A percentile compares a stretch with the other conserved stretches of the same genome.
Evolutionary conservation across 37 sponge, comb jelly and placozoan genomes (phyloP).

Genomic region (Ianthella basta): DNA sequence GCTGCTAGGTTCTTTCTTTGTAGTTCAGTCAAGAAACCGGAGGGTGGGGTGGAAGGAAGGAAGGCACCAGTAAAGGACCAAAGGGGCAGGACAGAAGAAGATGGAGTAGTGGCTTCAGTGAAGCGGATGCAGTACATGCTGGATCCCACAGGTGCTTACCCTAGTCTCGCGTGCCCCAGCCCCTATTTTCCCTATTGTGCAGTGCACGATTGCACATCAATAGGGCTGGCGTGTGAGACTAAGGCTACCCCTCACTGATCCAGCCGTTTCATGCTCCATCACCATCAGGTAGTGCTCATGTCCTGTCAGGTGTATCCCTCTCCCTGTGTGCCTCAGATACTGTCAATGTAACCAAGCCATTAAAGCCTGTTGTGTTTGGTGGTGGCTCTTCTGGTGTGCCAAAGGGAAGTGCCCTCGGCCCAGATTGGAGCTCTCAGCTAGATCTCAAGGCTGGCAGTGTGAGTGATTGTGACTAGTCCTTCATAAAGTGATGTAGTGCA

Average conservation of each 20-base stretch:
- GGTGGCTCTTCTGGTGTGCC: too few relatives aligned
- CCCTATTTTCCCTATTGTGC: too few relatives aligned
- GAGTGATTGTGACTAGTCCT: not conserved
- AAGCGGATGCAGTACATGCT: conserved; percentile 80
- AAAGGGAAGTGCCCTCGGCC: conserved; percentile 91
- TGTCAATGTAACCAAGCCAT: too few relatives aligned
- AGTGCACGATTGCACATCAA: too few relatives aligned
- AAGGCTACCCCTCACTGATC: too few relatives aligned
- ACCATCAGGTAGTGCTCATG: too few relatives aligned
- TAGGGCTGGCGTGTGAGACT: too few relatives aligned
- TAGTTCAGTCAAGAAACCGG: conserved; percentile 20
- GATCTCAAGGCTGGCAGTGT: conserved; percentile 55
- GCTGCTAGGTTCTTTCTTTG: conserved; percentile 93
- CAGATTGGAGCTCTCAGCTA: conserved; percentile 89
- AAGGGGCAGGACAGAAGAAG: not conserved
- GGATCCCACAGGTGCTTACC: conserved; percentile 48
- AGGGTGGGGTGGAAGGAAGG: not conserved
- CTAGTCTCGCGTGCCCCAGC: too few relatives aligned
- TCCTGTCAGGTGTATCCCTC: too few relatives aligned
- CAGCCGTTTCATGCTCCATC: too few relatives aligned
- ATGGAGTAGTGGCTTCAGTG: conserved; percentile 15
- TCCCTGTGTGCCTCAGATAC: too few relatives aligned
- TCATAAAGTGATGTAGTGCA: not conserved
- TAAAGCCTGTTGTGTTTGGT: too few relatives aligned
- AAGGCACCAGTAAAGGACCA: not conserved